Evolutionary conservation across 2,113 vertebrate species (phyloP).

Genomic region (Miniopterus natalensis): DNA sequence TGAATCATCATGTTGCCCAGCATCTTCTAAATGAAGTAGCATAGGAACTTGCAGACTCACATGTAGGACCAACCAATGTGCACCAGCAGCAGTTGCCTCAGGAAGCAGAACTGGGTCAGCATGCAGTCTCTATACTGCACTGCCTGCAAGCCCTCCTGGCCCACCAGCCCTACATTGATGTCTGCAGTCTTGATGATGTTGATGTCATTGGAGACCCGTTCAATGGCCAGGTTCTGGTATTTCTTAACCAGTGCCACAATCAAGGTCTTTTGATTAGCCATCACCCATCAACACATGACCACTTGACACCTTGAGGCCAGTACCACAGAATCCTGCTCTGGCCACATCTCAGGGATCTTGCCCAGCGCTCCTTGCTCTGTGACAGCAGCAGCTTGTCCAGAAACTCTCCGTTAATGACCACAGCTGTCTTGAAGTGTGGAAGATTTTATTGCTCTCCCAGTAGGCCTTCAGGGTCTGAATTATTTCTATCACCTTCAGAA

Average conservation of each 20-base stretch:
- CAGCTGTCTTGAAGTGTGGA: constrained; percentile 86
- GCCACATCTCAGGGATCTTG: constrained; percentile 70
- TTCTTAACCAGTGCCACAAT: constrained; percentile 92
- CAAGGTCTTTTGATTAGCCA: constrained; percentile 95
- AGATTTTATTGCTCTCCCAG: constrained; percentile 81
- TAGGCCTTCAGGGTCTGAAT: background rate
- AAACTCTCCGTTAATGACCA: constrained; percentile 92
- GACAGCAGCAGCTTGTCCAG: constrained; percentile 87
- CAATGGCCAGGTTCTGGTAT: constrained; percentile 92
- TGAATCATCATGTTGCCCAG: constrained; percentile 91
- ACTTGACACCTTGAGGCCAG: constrained; percentile 92
- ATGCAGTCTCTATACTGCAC: constrained; percentile 94
- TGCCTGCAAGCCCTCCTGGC: constrained; percentile 94
- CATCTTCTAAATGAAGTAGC: constrained; percentile 95
- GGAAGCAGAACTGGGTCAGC: constrained; percentile 93
- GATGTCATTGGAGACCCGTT: constrained; percentile 96
- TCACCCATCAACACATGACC: constrained; percentile 95
- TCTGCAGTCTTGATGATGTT: constrained; percentile 98
- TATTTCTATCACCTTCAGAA: background rate
- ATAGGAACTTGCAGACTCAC: constrained; percentile 93
- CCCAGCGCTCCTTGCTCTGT: constrained; percentile 64
- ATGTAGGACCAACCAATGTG: constrained; percentile 94
- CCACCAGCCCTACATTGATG: constrained; percentile 93
- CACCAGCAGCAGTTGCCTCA: constrained; percentile 93
- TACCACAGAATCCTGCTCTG: constrained; percentile 90